A percentile compares a stretch with the other conserved stretches of the same genome.
These are phyloP conservation scores for Zootoca vivipara DNA, from an alignment of 2,113 vertebrate genomes.

Conservation along the genomic window DNA sequence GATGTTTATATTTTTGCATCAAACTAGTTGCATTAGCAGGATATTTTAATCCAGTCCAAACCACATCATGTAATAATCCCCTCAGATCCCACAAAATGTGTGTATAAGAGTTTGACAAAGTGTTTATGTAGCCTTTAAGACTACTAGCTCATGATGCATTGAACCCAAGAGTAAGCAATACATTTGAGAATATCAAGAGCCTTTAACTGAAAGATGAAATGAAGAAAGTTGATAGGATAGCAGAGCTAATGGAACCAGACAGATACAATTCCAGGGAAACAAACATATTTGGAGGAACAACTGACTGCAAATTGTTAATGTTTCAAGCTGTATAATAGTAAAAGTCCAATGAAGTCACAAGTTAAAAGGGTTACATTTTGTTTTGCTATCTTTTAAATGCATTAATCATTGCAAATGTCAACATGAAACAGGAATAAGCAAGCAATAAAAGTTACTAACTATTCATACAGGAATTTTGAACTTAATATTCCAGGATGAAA, in stretches of 20 bases:
- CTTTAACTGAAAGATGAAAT: neutral
- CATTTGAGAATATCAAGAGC: neutral
- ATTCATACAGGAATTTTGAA: slow-evolving; percentile 17
- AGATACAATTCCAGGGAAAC: neutral
- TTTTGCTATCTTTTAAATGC: slow-evolving; percentile 2
- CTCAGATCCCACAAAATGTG: neutral
- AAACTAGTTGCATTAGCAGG: neutral
- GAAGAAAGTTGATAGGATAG: neutral
- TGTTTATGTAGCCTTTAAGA: neutral
- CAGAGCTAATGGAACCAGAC: neutral
- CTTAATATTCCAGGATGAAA: neutral
- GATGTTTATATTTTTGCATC: neutral
- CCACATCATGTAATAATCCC: neutral
- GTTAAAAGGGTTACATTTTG: neutral
- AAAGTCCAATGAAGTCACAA: slow-evolving; percentile 7
- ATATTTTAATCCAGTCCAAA: neutral
- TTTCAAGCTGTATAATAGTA: neutral
- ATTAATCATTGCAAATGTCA: slow-evolving; percentile 7
- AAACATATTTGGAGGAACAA: neutral
- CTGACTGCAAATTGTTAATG: neutral
- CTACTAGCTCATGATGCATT: too few species aligned
- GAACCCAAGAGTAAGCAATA: neutral
- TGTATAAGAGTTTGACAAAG: neutral
- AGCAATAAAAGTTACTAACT: slow-evolving; percentile 3
- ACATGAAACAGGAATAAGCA: neutral